Evolutionary conservation across 2,888 invertebrate species (phyloP).

Genomic region (Atethmia centrago): DNA sequence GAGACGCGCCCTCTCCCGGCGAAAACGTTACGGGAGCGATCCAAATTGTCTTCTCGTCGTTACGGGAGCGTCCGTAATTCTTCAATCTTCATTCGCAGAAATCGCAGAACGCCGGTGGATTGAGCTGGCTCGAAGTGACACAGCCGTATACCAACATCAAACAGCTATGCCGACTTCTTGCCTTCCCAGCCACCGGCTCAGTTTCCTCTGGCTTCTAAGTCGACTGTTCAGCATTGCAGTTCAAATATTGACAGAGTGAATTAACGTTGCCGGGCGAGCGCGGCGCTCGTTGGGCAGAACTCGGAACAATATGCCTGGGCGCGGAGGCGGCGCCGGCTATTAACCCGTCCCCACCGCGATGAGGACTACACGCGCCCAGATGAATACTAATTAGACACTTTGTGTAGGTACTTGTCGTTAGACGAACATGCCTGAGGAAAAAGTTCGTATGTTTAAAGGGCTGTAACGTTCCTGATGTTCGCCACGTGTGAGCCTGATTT

Average conservation of each 20-base stretch:
- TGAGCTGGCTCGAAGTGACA: conserved; percentile 96
- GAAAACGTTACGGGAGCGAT: conserved; percentile 86
- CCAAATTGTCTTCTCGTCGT: conserved; percentile 79
- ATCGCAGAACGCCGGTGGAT: conserved; percentile 89
- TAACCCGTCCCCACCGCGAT: conserved; percentile 91
- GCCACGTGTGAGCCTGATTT: conserved; percentile 48
- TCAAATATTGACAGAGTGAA: conserved; percentile 86
- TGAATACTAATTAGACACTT: conserved; percentile 90
- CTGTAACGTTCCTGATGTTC: conserved; percentile 48
- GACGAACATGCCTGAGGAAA: conserved; percentile 64
- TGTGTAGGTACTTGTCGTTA: conserved; percentile 80
- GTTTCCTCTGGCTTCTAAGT: conserved; percentile 76
- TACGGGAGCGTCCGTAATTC: conserved; percentile 82
- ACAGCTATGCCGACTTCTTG: conserved; percentile 98
- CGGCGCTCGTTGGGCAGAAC: conserved; percentile 87
- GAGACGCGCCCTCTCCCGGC: conserved; percentile 83
- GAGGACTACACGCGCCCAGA: conserved; percentile 89
- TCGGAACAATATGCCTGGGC: conserved; percentile 90
- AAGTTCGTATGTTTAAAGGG: conserved; percentile 65
- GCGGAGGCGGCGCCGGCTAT: conserved; percentile 90
- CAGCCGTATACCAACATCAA: conserved; percentile 93
- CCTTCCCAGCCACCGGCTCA: conserved; percentile 92
- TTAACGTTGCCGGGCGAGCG: conserved; percentile 84
- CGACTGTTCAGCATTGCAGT: conserved; percentile 75
- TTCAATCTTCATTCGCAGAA: conserved; percentile 81